Conservation (phyloP, 2,797 vertebrate species). For the Ambastaia sidthimunki region DNA sequence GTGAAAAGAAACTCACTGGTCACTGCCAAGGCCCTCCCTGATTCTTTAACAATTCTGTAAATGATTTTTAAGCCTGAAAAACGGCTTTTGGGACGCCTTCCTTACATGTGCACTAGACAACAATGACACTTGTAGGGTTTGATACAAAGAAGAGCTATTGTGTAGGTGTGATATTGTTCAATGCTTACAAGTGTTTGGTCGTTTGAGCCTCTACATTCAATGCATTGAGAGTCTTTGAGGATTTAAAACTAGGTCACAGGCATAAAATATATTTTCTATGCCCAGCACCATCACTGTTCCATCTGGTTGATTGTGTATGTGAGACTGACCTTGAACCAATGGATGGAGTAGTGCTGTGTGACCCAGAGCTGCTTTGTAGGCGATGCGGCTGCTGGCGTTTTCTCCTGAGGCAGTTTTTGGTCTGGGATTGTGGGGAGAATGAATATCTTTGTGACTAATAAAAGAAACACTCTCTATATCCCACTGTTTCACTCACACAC, state of each 20-base stretch:
- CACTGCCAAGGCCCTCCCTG: constrained; percentile 2
- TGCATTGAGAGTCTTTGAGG: constrained; percentile 25
- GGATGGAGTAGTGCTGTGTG: constrained; percentile 39
- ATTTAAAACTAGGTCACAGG: constrained; percentile 34
- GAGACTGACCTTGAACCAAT: constrained; percentile 73
- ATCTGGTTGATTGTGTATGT: constrained; percentile 18
- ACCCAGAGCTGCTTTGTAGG: constrained; percentile 64
- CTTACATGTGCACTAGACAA: background rate
- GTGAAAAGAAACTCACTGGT: constrained; percentile 6
- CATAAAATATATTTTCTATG: constrained; percentile 42
- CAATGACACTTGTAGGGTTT: background rate
- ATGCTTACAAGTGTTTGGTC: background rate
- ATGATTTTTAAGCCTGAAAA: background rate
- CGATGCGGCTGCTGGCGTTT: constrained; percentile 49
- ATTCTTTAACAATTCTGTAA: constrained; percentile 12
- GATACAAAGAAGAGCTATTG: background rate
- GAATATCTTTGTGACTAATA: constrained; percentile 21
- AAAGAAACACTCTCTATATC: constrained; percentile 7
- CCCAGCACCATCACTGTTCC: constrained; percentile 2
- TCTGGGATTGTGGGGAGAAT: constrained; percentile 62
- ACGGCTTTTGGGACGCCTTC: background rate
- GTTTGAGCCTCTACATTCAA: constrained; percentile 4
- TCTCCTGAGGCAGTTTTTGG: constrained; percentile 52
- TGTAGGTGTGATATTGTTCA: constrained; percentile 6
- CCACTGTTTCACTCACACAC: background rate